Evolutionary conservation across 2,797 vertebrate genomes (phyloP), one percentile per base, ranked within the genome.

Genomic region (Gymnoscopelus microlampas): DNA sequence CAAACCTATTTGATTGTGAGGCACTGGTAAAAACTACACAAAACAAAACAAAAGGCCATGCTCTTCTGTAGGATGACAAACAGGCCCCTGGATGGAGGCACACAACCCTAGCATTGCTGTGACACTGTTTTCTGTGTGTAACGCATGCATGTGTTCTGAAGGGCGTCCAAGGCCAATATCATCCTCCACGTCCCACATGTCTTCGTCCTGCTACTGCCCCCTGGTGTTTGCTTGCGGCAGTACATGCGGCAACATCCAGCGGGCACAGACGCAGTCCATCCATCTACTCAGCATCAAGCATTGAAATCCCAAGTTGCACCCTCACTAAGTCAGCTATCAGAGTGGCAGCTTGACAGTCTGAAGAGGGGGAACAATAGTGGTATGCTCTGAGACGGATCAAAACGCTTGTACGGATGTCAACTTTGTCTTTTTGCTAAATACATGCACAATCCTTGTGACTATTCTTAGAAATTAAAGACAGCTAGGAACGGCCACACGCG

Each of bases 141-240:
- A 29, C 26, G 2, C 24, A 15, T 29, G 10, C 7, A 55, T 57
- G 58, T 50, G 71, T 49, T 15, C 53, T 68, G 61, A 66, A 69
- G 75, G 70, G 61, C 35, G 63, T 54, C 44, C 49, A 24, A 47
- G 48, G 35, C 13, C 7, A 66, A 61, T 15, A 19, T 29, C 58
- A 26, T 8, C 15, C 66, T 35, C 11, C 26, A 2, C 11, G 10
- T 5, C 32, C 54, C 14, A 1, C 35, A 5, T 6, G 11, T 32
- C 23, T 54, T 7, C 32, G 50, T 62, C 10, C 51, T 60, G 32
- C 80, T 89, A 84, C 85, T 89, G 91, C 88, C 87, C 83, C 82
- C 91, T 86, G 77, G 65, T 87, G 91, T 44, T 3, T 53, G 9
- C 4, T 35, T 35, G 2, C 10, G 1, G 53, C 5, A 39, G 6